Evolutionary conservation across 2,113 vertebrate genomes (phyloP).

Genomic region (Hylia prasina): DNA sequence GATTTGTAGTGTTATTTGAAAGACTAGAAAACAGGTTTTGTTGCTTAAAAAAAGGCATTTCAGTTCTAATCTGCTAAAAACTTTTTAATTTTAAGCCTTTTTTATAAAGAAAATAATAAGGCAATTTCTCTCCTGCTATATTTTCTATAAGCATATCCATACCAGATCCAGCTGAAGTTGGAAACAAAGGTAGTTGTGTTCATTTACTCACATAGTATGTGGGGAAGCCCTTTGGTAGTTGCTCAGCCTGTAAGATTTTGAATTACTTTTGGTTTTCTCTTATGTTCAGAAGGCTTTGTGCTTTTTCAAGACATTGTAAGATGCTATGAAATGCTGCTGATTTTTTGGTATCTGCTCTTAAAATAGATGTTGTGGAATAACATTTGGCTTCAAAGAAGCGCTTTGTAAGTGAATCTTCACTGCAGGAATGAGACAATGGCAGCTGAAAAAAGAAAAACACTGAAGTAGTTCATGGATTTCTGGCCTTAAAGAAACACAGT

Average conservation of each 20-base stretch:
- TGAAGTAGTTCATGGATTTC: neutral
- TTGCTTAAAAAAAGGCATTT: conserved; percentile 53
- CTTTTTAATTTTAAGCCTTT: conserved; percentile 14
- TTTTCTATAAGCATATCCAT: neutral
- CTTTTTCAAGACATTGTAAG: neutral
- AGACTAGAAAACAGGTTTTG: conserved; percentile 4
- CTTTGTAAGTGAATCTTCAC: neutral
- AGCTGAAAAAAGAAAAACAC: neutral
- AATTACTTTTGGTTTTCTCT: neutral
- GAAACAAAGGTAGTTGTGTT: neutral
- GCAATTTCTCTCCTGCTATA: neutral
- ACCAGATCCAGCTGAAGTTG: neutral
- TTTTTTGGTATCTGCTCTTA: neutral
- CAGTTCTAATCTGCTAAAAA: conserved; percentile 50
- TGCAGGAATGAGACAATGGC: neutral
- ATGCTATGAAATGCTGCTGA: neutral
- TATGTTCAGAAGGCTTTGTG: neutral
- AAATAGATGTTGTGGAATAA: neutral
- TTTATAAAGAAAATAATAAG: conserved; percentile 2
- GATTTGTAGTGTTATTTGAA: neutral
- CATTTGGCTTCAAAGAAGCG: neutral
- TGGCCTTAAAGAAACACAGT: neutral
- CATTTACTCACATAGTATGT: neutral
- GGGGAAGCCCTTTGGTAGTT: neutral
- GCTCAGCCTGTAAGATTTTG: neutral